Conservation (phyloP, 2,888 invertebrate genomes). For the Rotaria socialis region DNA sequence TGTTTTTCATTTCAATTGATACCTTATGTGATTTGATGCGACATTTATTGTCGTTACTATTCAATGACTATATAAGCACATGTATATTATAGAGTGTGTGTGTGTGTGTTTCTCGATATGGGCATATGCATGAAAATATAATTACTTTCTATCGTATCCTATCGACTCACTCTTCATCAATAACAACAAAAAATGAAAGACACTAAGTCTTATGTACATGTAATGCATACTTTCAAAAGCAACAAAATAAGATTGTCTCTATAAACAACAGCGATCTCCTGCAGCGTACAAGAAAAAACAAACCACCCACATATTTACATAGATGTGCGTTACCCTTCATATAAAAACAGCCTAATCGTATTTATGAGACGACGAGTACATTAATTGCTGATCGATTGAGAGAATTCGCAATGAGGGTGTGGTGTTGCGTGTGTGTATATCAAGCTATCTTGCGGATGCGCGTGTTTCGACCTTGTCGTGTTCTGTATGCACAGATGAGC, state of each 20-base stretch:
- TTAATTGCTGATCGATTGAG: not conserved
- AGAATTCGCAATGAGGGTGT: not conserved
- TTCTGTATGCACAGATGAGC: not conserved
- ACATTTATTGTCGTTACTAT: not conserved
- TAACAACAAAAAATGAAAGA: not conserved
- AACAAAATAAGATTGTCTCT: not conserved
- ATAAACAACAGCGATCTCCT: not conserved
- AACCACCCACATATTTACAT: not conserved
- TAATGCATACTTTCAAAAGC: not conserved
- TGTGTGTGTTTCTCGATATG: not conserved
- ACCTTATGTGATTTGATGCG: not conserved
- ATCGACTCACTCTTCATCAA: not conserved
- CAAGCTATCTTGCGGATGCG: conserved; percentile 5
- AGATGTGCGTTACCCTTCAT: not conserved
- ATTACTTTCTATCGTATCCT: not conserved
- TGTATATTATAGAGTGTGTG: not conserved
- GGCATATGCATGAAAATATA: not conserved
- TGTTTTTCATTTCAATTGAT: not conserved
- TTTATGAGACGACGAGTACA: conserved; percentile 4
- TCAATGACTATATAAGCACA: not conserved
- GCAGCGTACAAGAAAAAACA: not conserved
- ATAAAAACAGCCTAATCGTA: not conserved
- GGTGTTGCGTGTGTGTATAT: too few species aligned
- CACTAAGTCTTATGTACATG: not conserved
- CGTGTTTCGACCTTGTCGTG: conserved; percentile 8